Evolutionary conservation across 2,113 vertebrate genomes (phyloP), one percentile per base, ranked within the genome.

Genomic region (Trichomycterus rosablanca): DNA sequence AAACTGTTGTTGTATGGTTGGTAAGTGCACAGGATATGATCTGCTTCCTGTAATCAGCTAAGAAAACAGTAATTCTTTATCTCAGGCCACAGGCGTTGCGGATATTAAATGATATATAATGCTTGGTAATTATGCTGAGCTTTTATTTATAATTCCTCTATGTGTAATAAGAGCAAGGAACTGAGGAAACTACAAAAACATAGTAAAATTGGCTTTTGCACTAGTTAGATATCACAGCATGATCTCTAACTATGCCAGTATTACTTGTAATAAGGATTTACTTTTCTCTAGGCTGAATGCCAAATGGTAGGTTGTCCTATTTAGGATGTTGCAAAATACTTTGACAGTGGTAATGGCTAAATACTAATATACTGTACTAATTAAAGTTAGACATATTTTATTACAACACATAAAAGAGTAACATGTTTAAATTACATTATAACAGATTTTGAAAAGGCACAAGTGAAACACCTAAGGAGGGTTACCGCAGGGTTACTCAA

Each of bases 191-290:
- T 22, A 39, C 44, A 32, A 55, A 70, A 19, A n/a, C 43, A 30
- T 16, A 39, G 30, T 15, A 40, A 48, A 18, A 34, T 28, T 54
- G 42, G 35, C 42, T 65, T 50, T 59, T 55, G 39, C 56, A 54
- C 35, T 50, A 66, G 66, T 70, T 50, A 60, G n/a, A n/a, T n/a
- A n/a, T 26, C 43, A 46, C 43, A 56, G 18, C 30, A 44, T 14
- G 24, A 18, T 19, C 20, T 42, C 12, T 42, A 4, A 7, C 11
- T 15, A 8, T 16, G 24, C 7, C 23, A 18, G 12, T 15, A 14
- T 11, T 18, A 19, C 22, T 24, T 40, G n/a, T 34, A 26, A 49
- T 52, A 48, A 58, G 46, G 5, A 40, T 53, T 48, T 26, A 48
- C 32, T 46, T 59, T 64, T 32, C 55, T 54, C 16, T 34, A 15